Conservation (phyloP, 2,888 invertebrate genomes). For the Prenolepis imparis region DNA sequence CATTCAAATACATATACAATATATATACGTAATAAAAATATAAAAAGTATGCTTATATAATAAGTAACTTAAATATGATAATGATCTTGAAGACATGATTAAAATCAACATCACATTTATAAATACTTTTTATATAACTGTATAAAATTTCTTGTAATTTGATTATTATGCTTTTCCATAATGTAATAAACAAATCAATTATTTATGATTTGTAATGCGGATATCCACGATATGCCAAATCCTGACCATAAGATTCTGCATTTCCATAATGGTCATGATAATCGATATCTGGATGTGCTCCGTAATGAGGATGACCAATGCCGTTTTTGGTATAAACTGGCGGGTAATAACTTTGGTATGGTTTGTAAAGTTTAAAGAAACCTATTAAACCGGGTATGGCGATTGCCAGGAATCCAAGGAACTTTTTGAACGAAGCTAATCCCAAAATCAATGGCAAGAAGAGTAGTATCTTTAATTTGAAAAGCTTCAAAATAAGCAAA, state of each 20-base stretch:
- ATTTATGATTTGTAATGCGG: conserved; percentile 76
- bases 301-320: conserved; percentile 90
- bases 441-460: conserved; percentile 94
- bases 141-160: conserved; percentile 6
- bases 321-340: conserved; percentile 92
- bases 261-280: conserved; percentile 85
- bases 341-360: conserved; percentile 86
- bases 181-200: not conserved
- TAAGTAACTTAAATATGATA: not conserved
- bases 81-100: not conserved
- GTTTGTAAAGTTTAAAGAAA: conserved; percentile 94
- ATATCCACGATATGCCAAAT: conserved; percentile 92
- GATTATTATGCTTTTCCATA: not conserved
- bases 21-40: not conserved
- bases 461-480: conserved; percentile 93
- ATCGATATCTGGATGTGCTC: conserved; percentile 85
- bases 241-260: conserved; percentile 90
- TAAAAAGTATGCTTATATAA: not conserved
- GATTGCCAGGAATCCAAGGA: conserved; percentile 93
- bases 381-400: conserved; percentile 94
- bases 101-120: not conserved
- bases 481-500: conserved; percentile 93
- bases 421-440: conserved; percentile 94
- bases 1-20: not conserved
- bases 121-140: not conserved